Percentiles rank a stretch among this genome's conserved stretches.
These are phyloP conservation scores for Gonioctena quinquepunctata DNA, from an alignment of 1,140 invertebrate genomes.

Conservation along the genomic window DNA sequence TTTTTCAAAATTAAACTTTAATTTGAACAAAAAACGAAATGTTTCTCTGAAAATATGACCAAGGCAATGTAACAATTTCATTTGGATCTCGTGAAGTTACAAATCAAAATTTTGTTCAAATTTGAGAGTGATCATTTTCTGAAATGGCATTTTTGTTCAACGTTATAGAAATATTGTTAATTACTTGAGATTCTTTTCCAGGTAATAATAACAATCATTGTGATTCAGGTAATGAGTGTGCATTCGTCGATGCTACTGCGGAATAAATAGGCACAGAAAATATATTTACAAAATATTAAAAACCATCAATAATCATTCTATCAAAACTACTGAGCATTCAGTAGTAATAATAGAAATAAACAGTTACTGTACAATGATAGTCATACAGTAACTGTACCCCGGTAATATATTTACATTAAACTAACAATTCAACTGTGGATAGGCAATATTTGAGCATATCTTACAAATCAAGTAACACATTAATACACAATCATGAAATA, in stretches of 20 bases:
- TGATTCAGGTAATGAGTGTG: neutral
- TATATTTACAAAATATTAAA: conserved; percentile 4
- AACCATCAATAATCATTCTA: neutral
- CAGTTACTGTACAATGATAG: conserved; percentile 30
- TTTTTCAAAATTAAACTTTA: neutral
- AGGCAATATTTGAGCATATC: conserved; percentile 32
- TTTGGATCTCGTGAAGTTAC: too few species aligned
- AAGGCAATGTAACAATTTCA: too few species aligned
- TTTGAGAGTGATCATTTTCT: too few species aligned
- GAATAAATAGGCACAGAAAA: conserved; percentile 16
- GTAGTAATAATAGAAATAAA: conserved; percentile 25
- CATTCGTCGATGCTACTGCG: neutral
- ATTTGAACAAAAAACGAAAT: neutral
- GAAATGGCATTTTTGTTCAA: too few species aligned
- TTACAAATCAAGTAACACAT: conserved; percentile 27
- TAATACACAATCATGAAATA: neutral
- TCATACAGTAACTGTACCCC: conserved; percentile 33
- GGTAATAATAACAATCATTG: too few species aligned
- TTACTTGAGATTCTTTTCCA: too few species aligned
- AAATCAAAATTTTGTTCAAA: too few species aligned
- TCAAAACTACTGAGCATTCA: neutral
- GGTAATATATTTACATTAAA: conserved; percentile 21
- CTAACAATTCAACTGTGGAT: conserved; percentile 16
- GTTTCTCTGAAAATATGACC: too few species aligned
- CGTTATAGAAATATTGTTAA: too few species aligned